Conservation (phyloP, 2,797 vertebrate genomes). For the Phataginus tetradactyla region DNA sequence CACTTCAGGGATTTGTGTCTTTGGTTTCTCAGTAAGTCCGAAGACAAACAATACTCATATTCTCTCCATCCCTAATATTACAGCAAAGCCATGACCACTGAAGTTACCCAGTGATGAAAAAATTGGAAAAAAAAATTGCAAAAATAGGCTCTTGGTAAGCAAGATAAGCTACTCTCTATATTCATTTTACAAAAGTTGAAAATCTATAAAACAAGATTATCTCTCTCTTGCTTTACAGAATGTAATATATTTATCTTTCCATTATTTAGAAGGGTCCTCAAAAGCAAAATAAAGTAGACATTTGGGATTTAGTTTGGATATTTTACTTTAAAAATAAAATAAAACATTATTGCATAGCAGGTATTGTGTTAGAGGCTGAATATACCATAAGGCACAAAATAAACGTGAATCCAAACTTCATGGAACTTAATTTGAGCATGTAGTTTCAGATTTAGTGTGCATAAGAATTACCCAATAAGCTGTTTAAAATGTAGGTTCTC, state of each 20-base stretch:
- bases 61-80: background rate
- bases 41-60: background rate
- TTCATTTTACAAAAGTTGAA: constrained; percentile 37
- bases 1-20: background rate
- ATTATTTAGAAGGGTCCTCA: constrained; percentile 14
- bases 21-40: background rate
- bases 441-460: background rate
- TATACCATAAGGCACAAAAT: background rate
- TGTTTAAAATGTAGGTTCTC: background rate
- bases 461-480: background rate
- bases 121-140: constrained; percentile 6
- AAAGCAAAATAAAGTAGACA: constrained; percentile 27
- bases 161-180: background rate
- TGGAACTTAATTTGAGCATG: background rate
- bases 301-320: background rate
- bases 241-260: background rate
- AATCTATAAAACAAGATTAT: constrained; percentile 8
- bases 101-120: background rate
- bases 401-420: background rate
- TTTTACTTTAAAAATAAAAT: constrained; percentile 13
- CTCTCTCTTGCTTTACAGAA: constrained; percentile 20
- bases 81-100: background rate
- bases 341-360: background rate
- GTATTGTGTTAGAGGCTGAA: background rate
- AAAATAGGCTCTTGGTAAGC: background rate